Evolutionary conservation across 2,888 invertebrate genomes (phyloP).

Genomic region (Ligdia adustata): DNA sequence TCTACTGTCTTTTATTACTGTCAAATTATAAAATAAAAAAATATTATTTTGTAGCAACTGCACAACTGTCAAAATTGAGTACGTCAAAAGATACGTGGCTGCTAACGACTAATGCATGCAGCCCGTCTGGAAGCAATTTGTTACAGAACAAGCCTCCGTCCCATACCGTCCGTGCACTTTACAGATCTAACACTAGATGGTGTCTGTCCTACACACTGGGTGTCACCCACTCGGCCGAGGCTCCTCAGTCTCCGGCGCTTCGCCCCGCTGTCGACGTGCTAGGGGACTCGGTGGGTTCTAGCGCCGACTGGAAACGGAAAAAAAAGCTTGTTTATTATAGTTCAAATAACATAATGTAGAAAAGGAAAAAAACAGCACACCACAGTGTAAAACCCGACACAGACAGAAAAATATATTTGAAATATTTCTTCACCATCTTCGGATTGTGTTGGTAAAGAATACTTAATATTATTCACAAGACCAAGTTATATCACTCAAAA

Average conservation of each 20-base stretch:
- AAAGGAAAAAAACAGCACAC: too few species aligned
- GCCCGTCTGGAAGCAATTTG: not conserved
- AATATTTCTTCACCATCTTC: too few species aligned
- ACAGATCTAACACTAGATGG: conserved; percentile 20
- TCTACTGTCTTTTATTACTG: too few species aligned
- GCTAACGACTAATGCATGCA: not conserved
- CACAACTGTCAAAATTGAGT: conserved; percentile 1
- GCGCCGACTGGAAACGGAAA: conserved; percentile 69
- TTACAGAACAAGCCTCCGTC: not conserved
- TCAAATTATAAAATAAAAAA: not conserved
- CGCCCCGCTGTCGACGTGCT: conserved; percentile 57
- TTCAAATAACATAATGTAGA: too few species aligned
- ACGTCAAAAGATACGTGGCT: not conserved
- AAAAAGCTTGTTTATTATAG: conserved; percentile 5
- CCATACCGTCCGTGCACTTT: conserved; percentile 14
- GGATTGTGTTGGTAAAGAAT: too few species aligned
- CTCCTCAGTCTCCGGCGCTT: conserved; percentile 40
- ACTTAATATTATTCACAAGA: too few species aligned
- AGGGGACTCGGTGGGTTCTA: conserved; percentile 61
- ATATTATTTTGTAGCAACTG: too few species aligned
- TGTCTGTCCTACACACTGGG: conserved; percentile 22
- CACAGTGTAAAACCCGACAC: too few species aligned
- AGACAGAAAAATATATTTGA: too few species aligned
- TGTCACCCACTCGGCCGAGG: conserved; percentile 19
- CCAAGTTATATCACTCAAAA: too few species aligned